A percentile compares a stretch with the other conserved stretches of the same genome.
phyloP scores from a whole-genome alignment of 1,140 invertebrate genomes.

The Listronotus bonariensis region DNA sequence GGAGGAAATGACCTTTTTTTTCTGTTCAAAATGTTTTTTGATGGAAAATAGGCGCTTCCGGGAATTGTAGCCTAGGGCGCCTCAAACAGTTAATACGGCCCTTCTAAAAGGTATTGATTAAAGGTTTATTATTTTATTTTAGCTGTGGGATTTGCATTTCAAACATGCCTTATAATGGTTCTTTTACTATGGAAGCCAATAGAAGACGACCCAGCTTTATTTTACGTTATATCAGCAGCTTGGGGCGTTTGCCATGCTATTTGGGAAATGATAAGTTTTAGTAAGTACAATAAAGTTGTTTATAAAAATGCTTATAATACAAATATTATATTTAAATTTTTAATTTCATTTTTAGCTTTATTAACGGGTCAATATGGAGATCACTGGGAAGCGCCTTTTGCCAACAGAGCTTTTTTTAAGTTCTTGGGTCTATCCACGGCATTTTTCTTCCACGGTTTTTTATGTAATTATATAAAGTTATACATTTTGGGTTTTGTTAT shows the following conservation, averaged over 20 bases:
- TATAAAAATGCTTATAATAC: no score
- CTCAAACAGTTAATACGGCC: no score
- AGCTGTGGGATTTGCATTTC: constrained; percentile 71
- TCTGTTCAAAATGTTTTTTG: no score
- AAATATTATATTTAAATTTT: no score
- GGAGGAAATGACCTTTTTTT: no score
- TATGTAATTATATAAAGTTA: constrained; percentile 58
- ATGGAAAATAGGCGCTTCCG: no score
- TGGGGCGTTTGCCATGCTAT: constrained; percentile 77
- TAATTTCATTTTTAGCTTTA: constrained; percentile 50
- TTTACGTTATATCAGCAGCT: constrained; percentile 71
- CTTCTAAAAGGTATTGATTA: no score
- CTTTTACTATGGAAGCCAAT: constrained; percentile 68
- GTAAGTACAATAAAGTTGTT: constrained; percentile 41
- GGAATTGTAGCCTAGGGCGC: no score
- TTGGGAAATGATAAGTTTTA: constrained; percentile 68
- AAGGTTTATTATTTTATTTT: no score
- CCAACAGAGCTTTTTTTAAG: constrained; percentile 56
- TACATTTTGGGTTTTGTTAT: constrained; percentile 55
- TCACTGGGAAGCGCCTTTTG: constrained; percentile 57
- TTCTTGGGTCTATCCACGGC: constrained; percentile 56
- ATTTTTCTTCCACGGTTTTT: constrained; percentile 54
- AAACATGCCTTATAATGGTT: constrained; percentile 69
- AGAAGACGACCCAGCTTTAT: constrained; percentile 66
- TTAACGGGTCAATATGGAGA: constrained; percentile 56